Conservation (phyloP, 2,797 vertebrate genomes). For the Alcedo quadribrachys region DNA sequence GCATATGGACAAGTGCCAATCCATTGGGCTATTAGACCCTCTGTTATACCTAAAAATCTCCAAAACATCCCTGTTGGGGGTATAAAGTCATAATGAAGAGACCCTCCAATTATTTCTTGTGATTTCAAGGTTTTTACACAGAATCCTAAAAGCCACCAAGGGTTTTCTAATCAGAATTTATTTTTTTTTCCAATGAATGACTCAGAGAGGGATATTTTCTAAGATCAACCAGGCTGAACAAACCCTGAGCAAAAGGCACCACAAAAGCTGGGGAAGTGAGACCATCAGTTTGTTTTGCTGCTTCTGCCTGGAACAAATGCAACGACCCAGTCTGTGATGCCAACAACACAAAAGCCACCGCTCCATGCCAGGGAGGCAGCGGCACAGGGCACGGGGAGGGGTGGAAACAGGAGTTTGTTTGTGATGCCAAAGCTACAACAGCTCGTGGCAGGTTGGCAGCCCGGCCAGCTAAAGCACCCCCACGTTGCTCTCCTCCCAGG, state of each 20-base stretch:
- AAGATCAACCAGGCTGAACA: background rate
- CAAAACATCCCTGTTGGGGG: background rate
- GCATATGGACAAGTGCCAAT: background rate
- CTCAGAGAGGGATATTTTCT: background rate
- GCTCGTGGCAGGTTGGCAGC: background rate
- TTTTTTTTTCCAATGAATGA: background rate
- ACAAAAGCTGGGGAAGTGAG: background rate
- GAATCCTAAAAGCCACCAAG: background rate
- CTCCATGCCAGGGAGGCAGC: rapidly evolving
- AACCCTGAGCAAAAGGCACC: background rate
- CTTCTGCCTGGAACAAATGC: background rate
- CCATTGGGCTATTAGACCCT: background rate
- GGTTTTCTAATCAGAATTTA: background rate
- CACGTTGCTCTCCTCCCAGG: background rate
- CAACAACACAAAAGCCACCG: rapidly evolving
- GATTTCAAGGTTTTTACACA: background rate
- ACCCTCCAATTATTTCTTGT: background rate
- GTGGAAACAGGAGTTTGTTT: background rate
- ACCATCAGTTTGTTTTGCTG: background rate
- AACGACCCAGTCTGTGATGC: rapidly evolving
- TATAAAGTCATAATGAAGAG: background rate
- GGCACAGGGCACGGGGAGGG: background rate
- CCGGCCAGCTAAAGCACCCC: background rate
- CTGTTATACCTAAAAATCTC: background rate
- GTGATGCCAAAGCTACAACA: background rate